Evolutionary conservation across 2,888 invertebrate genomes (phyloP).

Genomic region (Heliconius ismenius): DNA sequence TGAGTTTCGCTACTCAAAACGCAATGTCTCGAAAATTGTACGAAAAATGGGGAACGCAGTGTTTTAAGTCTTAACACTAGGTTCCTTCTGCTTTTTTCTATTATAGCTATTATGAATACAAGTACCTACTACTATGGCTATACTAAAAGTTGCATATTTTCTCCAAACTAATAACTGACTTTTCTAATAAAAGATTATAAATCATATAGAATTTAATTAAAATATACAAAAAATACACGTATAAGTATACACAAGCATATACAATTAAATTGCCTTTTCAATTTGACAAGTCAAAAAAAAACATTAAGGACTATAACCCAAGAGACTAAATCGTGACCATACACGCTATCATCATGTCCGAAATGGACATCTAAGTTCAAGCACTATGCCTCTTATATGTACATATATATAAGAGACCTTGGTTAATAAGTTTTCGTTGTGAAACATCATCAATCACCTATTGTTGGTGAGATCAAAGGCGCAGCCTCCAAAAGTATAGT

Average conservation of each 20-base stretch:
- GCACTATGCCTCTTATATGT: not conserved
- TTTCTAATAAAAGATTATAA: too few relatives aligned
- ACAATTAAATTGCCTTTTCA: not conserved
- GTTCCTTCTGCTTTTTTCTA: not conserved
- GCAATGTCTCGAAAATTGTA: not conserved
- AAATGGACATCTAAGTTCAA: not conserved
- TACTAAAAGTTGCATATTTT: too few relatives aligned
- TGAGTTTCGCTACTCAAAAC: too few relatives aligned
- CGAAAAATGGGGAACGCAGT: not conserved
- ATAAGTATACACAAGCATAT: not conserved
- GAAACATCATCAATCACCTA: slow-evolving; percentile 40
- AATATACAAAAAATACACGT: not conserved
- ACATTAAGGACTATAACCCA: slow-evolving; percentile 1
- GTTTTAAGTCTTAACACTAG: not conserved
- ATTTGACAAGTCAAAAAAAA: not conserved
- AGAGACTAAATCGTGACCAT: not conserved
- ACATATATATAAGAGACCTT: slow-evolving; percentile 1
- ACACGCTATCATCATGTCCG: not conserved
- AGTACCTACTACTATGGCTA: too few relatives aligned
- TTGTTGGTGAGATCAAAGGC: slow-evolving; percentile 36
- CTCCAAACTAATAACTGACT: too few relatives aligned
- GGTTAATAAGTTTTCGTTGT: slow-evolving; percentile 7
- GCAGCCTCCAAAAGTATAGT: slow-evolving; percentile 35
- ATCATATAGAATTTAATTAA: not conserved
- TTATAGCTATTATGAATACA: too few relatives aligned